Base-by-base conservation (phyloP, 2,113 vertebrate species). In the Hemiprocne comata region DNA sequence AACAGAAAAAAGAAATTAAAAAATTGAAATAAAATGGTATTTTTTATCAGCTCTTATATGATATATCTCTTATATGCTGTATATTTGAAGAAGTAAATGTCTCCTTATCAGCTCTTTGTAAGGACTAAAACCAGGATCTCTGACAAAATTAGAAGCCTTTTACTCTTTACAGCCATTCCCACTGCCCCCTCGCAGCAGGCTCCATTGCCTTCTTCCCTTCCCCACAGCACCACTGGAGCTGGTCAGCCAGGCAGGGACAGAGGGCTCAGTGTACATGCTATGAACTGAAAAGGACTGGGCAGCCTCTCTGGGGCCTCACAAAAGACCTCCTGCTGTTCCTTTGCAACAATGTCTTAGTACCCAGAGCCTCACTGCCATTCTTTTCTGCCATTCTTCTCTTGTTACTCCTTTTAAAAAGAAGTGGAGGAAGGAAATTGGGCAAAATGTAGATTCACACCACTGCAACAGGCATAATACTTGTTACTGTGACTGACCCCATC, bases 191-290 rank as follows among this genome's bases (percentile, higher is more conserved):
- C n/a, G n/a, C 40, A 16, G 61, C 46, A 69, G 54, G 31, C 76
- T 38, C 44, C 7, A 1, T 18, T 42, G 51, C 46, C 17, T 42
- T 55, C 51, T 46, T 24, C 72, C 57, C 54, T 13, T 29, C 29
- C 25, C 12, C 12, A 1, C 7, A 6, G 48, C 75, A 80, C 34
- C 60, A 0, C 51, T 7, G 61, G 53, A 46, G 57, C 31, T 12
- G 71, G 36, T 14, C 80, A 71, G 58, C 13, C 73, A 25, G 53
- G 48, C 44, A 44, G 40, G 64, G 61, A 7, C 38, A 26, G 57
- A 50, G 33, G 17, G 18, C 15, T 29, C 24, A 0, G 13, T 4
- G 31, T 18, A 23, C 0, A 0, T 0, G 3, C 31, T 51, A 9
- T 21, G 76, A 66, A 12, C 42, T 5, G 1, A 9, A 54, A 61